Evolutionary conservation across 2,113 vertebrate genomes (phyloP), one percentile per base, ranked within the genome.

Genomic region (Alligator mississippiensis): DNA sequence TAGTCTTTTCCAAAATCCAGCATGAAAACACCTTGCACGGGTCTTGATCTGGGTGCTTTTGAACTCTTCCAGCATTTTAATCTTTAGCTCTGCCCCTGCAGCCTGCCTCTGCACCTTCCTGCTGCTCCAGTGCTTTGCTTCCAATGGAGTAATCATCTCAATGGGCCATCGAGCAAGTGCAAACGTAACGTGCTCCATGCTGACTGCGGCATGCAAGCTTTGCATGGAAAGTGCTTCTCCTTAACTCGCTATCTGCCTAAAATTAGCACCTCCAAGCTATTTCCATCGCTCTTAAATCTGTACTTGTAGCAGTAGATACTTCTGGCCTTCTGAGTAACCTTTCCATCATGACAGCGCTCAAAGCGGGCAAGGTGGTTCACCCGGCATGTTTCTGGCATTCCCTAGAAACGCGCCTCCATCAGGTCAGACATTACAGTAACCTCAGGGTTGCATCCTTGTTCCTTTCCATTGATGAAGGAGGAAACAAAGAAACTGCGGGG

Each of bases 151-250:
- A 87, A 70, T 77, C 58, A 76, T 18, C 80, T 94, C 88, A 3
- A 0, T 72, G 70, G 61, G 30, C 80, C 80, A 6, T 18, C 0
- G 3, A 63, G 28, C 22, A 1, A 0, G 3, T 15, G 2, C 0
- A 2, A 3, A 70, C 76, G 54, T 64, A 18, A 3, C 0, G 0
- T n/a, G 80, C 82, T 90, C 77, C 17, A 54, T 38, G 28, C 16
- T 66, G 55, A 15, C 18, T 54, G 6, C 30, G 68, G 19, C 30
- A 72, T n/a, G 19, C 38, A 72, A 72, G 22, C 68, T 34, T 21
- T 72, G 30, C 68, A 72, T 13, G 30, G 38, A 11, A 30, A 3
- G 54, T 13, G 4, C 72, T 72, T 1, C 0, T 83, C 62, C 63
- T 66, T 54, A 0, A 2, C 13, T 10, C 30, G 58, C 0, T 0